Percentiles rank a stretch among this genome's conserved stretches.
Conservation (phyloP, 1,140 invertebrate species). For the Pollicipes pollicipes region DNA sequence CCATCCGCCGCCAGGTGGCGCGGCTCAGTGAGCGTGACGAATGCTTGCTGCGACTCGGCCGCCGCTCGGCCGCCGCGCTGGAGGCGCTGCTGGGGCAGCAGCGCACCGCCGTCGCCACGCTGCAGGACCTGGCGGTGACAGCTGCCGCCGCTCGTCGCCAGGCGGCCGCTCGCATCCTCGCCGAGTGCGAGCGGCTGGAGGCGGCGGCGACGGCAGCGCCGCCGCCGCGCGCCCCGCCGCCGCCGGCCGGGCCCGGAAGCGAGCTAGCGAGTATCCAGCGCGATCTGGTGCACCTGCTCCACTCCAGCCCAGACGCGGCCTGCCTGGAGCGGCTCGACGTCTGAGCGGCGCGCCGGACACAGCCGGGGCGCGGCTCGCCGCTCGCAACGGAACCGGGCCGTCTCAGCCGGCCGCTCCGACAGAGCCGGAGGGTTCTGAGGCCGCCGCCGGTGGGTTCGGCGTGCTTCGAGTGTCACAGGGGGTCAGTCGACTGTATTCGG, state of each 20-base stretch:
- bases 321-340: too few relatives aligned
- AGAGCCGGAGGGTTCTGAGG: too few relatives aligned
- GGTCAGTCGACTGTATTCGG: too few relatives aligned
- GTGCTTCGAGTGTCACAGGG: too few relatives aligned
- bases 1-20: neutral
- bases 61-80: neutral
- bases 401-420: too few relatives aligned
- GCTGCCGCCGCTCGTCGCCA: neutral
- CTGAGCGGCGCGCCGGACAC: too few relatives aligned
- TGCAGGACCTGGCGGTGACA: neutral
- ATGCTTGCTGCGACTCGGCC: neutral
- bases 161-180: neutral
- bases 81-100: neutral
- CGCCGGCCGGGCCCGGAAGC: neutral
- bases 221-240: too few relatives aligned
- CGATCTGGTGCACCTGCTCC: conserved; percentile 24
- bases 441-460: too few relatives aligned
- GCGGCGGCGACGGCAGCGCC: too few relatives aligned
- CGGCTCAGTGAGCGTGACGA: neutral
- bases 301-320: too few relatives aligned
- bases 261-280: conserved; percentile 21
- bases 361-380: too few relatives aligned
- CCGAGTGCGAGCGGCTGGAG: neutral
- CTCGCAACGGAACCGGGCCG: too few relatives aligned
- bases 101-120: neutral